Evolutionary conservation across 2,113 vertebrate genomes (phyloP), one percentile per base, ranked within the genome.

Genomic region (Hippocampus comes): DNA sequence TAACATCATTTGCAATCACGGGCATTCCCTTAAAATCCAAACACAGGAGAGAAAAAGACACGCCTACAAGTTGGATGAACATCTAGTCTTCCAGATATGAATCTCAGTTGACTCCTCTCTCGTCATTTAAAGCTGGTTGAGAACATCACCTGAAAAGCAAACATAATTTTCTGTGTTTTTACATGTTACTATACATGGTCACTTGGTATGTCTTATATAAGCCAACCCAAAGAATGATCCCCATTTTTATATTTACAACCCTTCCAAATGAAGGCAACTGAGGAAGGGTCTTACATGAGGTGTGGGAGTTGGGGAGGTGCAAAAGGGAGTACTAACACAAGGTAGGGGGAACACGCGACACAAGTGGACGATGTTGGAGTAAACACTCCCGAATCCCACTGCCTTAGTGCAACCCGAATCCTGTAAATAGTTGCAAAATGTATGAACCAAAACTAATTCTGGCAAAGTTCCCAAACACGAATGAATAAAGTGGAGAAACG

Each of bases 101-200:
- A 70, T 4, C 27, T 23, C 69, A 67, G 41, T 14, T 3, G 53
- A 23, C 21, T 56, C 21, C 53, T 23, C 53, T 10, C 10, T 56
- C 7, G 18, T 23, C 21, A 68, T 23, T 78, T 38, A 88, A 80
- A 89, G 67, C 68, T 87, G 9, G 72, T 89, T 90, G n/a, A 73
- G 10, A 1, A 21, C 53, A 3, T 55, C 86, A 20, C 77, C 90
- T 91, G 80, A 5, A 86, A 25, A 76, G 20, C 41, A 68, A 49
- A 71, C 5, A 9, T n/a, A 23, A 46, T 46, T 46, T 46, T 12
- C 43, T 12, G 10, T 15, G 14, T 46, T 46, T 14, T 56, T 56
- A 17, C 21, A 77, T 2, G 5, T n/a, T 56, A 23, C 9, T n/a
- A 23, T 10, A 11, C 4, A 23, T 11, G 21, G 2, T 23, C 53